phyloP scores from a whole-genome alignment of 2,888 invertebrate species.

The Trissonchulus sp. region DNA sequence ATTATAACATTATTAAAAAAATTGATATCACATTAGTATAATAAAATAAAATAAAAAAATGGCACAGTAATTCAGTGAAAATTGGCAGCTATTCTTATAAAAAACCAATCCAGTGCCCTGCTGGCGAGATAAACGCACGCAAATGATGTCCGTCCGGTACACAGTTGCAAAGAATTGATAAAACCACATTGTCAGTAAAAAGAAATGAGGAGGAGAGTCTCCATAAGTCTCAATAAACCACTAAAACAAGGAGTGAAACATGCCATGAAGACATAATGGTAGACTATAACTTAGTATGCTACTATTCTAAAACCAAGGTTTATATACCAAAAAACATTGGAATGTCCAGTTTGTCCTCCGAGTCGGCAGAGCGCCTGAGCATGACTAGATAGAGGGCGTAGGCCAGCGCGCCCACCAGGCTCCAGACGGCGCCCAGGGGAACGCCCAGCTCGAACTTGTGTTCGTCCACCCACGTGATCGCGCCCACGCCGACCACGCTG shows the following conservation, averaged over 20 bases:
- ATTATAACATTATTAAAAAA: no score
- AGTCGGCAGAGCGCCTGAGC: constrained; percentile 71
- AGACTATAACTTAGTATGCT: no score
- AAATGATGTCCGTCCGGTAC: no score
- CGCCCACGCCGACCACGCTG: constrained; percentile 66
- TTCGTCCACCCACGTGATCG: constrained; percentile 55
- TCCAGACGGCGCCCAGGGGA: constrained; percentile 71
- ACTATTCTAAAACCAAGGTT: background rate
- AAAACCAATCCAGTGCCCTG: no score
- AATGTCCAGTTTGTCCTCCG: constrained; percentile 87
- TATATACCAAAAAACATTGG: constrained; percentile 82
- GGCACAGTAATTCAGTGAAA: background rate
- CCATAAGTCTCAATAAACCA: no score
- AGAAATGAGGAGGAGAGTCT: no score
- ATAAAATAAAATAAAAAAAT: background rate
- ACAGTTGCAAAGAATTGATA: no score
- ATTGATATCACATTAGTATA: no score
- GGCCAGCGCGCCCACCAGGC: constrained; percentile 76
- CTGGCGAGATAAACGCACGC: no score
- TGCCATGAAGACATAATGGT: no score
- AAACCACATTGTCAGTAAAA: no score
- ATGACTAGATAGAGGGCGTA: constrained; percentile 85
- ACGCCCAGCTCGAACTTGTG: constrained; percentile 57
- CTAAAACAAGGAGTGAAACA: no score
- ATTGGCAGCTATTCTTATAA: background rate